Conservation (phyloP, 64 coral and sea anemone species). For the Pachyseris speciosa region DNA sequence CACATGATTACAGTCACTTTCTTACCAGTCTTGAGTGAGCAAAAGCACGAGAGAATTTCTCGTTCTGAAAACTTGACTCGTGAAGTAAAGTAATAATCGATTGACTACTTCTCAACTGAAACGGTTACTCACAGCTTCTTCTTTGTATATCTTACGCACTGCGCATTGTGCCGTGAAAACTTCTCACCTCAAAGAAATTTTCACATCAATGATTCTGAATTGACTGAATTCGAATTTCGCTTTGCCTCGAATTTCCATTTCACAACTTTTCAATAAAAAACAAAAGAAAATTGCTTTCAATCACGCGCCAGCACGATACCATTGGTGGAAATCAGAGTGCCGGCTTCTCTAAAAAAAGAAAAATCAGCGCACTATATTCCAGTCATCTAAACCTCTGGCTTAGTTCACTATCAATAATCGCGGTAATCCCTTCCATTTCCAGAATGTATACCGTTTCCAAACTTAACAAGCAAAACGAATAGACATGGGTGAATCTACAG, state of each 20-base stretch:
- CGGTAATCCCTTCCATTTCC: not conserved
- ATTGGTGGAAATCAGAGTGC: not conserved
- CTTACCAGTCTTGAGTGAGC: no score
- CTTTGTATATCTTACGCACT: no score
- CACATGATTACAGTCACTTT: no score
- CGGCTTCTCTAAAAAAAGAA: not conserved
- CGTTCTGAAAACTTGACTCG: no score
- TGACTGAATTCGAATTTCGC: not conserved
- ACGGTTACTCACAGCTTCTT: no score
- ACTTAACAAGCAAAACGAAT: conserved; percentile 8
- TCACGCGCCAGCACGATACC: not conserved
- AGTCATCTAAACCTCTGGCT: not conserved
- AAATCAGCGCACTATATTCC: not conserved
- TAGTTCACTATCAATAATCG: not conserved
- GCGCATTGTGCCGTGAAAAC: no score
- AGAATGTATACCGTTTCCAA: conserved; percentile 2
- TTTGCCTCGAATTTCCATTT: conserved; percentile 5
- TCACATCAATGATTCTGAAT: not conserved
- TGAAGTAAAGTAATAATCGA: no score
- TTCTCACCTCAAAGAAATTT: no score
- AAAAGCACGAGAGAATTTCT: no score
- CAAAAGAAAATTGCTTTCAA: not conserved
- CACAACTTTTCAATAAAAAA: conserved; percentile 16
- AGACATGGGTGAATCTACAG: conserved; percentile 5
- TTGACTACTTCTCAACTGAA: no score